Evolutionary conservation across 2,888 invertebrate genomes (phyloP), one percentile per base, ranked within the genome.

Genomic region (Yponomeuta plumbellus): DNA sequence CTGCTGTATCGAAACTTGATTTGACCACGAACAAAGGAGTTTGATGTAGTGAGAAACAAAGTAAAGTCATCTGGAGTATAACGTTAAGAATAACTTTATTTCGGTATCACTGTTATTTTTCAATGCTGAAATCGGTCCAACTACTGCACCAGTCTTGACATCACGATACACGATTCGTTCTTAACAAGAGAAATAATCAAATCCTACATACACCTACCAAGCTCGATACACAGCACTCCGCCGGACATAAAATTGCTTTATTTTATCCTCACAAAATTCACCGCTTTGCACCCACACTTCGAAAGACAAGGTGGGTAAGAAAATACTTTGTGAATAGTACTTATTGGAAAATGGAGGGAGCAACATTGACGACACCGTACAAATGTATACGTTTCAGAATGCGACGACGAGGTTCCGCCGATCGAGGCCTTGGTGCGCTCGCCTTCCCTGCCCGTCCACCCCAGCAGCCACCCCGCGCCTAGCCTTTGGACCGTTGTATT

Each of bases 401-500:
- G 89, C 75, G 92, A 92, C 79, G 92, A 92, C 71, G 91, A 91
- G 69, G 77, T 78, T 65, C 78, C 81, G 52, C 52, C 85, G 67
- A 78, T 89, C 71, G 91, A 92, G 69, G 84, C 85, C 67, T 77
- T 92, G 73, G 91, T 90, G 70, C 77, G 92, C 70, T 92, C 91
- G 40, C 88, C 91, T 34, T 88, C 88, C 59, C 80, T 92, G 75
- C 92, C 92, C 66, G 84, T 88, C 72, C 88, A 88, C 75, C 80
- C 81, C 67, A 79, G 80, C 17, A 76, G 75, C 71, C 84, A 84
- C 75, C 82, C 80, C 65, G 80, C 80, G 78, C 95, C 95, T 80
- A 94, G 94, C 75, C 86, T 96, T 74, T 95, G 96, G 84, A 94
- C 96, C 73, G 94, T 96, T 67, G 95, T 96, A 71, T 94, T 95